Base-by-base conservation (phyloP, 2,888 invertebrate genomes). In the Chloromyia formosa region DNA sequence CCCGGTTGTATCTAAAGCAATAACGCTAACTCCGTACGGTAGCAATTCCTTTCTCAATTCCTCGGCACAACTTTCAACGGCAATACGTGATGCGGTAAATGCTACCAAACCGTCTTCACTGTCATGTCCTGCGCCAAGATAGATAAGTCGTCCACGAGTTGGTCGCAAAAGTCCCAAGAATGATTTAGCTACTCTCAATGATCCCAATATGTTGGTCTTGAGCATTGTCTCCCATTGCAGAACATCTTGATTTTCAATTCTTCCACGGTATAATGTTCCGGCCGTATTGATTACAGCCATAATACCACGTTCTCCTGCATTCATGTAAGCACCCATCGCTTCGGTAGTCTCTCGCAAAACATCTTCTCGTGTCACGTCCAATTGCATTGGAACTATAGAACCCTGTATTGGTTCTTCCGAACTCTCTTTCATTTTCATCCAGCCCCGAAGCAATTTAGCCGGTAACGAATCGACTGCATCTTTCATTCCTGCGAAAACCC, bases 261-360 rank as follows among this genome's bases (percentile, higher is more conserved):
- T 86, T 20, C 94, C 93, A 12, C 91, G 90, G 75, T 91, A 91
- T 75, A 91, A 90, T 79, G 92, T 88, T 35, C 94, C 94, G 22
- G 93, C 93, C 40, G 94, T 94, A 85, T 94, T 94, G 77, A 94
- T 90, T 27, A 94, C 93, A 64, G 94, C 93, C 90, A 93, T 81
- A 74, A 85, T 85, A 90, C 94, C 94, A 82, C 93, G 93, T 86
- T 94, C 93, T 54, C 93, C 93, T 68, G 93, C 93, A 76, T 93
- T 94, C 81, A 94, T 86, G 86, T 94, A 93, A 71, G 93, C 91
- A 18, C 93, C 90, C 78, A 94, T 91, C 20, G 91, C 90, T 78
- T 92, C 90, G 14, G 93, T 92, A 7, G 93, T 93, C 84, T 93
- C 93, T 77, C 92, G 93, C 61, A 94, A 84, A 78, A 93, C 86